These are phyloP conservation scores for Hoplostethus atlanticus DNA, from an alignment of 2,797 vertebrate genomes.

Conservation along the genomic window DNA sequence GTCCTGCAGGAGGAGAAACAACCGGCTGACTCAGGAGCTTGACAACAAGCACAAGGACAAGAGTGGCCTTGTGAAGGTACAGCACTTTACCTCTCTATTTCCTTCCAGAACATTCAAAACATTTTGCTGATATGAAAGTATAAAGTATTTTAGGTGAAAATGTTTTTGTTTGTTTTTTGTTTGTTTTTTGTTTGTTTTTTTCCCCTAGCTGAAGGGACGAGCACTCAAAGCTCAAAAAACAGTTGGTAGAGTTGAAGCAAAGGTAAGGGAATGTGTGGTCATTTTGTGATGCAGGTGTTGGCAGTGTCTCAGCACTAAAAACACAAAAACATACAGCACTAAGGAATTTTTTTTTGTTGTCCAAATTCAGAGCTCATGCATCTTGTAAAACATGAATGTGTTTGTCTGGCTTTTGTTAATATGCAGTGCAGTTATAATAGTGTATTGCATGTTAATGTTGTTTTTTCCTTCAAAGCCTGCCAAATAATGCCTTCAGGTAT, in stretches of 20 bases:
- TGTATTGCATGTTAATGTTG: slow-evolving; percentile 32
- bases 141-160: not conserved
- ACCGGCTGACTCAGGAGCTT: slow-evolving; percentile 89
- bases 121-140: not conserved
- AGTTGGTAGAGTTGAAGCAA: slow-evolving; percentile 93
- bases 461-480: slow-evolving; percentile 87
- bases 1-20: slow-evolving; percentile 90
- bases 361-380: not conserved
- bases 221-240: slow-evolving; percentile 90
- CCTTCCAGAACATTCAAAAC: no score
- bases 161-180: no score
- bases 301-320: not conserved
- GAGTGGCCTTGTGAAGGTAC: slow-evolving; percentile 81
- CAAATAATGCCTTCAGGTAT: slow-evolving; percentile 93
- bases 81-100: not conserved
- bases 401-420: slow-evolving; percentile 9
- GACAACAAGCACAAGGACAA: slow-evolving; percentile 86
- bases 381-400: slow-evolving; percentile 13
- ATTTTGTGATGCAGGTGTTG: not conserved
- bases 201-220: slow-evolving; percentile 90
- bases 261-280: slow-evolving; percentile 84
- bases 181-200: not conserved
- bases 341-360: no score
- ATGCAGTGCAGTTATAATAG: slow-evolving; percentile 11
- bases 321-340: no score